Base-by-base conservation (phyloP, 2,113 vertebrate genomes). In the Oryzias celebensis region DNA sequence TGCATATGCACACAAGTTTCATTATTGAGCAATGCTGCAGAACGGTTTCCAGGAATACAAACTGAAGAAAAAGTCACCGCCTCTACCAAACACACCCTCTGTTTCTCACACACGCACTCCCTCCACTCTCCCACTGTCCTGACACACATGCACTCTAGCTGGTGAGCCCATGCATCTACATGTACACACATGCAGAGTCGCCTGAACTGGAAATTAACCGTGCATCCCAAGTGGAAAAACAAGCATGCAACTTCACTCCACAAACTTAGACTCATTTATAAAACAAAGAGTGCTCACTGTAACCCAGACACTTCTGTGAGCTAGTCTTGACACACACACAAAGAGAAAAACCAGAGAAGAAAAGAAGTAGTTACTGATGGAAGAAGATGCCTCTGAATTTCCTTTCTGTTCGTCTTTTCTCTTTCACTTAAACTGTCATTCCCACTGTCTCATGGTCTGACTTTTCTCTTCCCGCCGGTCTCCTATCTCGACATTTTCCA, bases 41-140 rank as follows among this genome's bases (percentile, higher is more conserved):
- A 83, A 75, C 84, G 79, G 89, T 89, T 91, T 93, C 90, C 92
- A 91, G 87, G 89, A 93, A 92, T 85, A 90, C 82, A 89, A 88
- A 90, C 82, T 84, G 82, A 85, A 73, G 77, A 73, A 80, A 67
- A 78, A 80, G 73, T 83, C 80, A 85, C 71, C 75, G 75, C 84
- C 85, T 83, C 82, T 75, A 68, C 80, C 63, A 53, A 80, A 73
- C 78, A 70, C 66, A 78, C 53, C 43, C 68, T n/a, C 62, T 22
- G 65, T 48, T 56, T 14, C 56, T 51, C 60, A 54, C 52, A 26
- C 56, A 46, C 69, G 22, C 18, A 20, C 52, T 26, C 47, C 26
- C 52, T 20, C 58, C 24, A 59, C 62, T 68, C 77, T 76, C 71
- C 71, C 64, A 81, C 81, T 78, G 83, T 71, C 82, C 72, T 85